Percentiles rank a stretch among this genome's conserved stretches.
phyloP scores from a whole-genome alignment of 2,888 invertebrate species.

The Stenolophus ochropezus region DNA sequence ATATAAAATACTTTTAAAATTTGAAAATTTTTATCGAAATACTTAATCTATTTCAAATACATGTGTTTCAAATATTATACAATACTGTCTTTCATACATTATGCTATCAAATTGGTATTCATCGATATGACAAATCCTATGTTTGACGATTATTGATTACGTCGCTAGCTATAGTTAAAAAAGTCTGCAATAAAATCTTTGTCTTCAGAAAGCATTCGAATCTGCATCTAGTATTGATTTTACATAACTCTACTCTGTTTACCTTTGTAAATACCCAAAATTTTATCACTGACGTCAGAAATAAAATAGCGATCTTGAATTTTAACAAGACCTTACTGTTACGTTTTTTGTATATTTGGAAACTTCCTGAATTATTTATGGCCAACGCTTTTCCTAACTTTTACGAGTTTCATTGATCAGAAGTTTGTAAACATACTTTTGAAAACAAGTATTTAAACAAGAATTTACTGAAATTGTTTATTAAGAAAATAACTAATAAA shows the following conservation, averaged over 20 bases:
- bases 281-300: constrained; percentile 26
- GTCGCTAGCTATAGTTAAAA: no score
- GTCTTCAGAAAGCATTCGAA: neutral
- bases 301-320: neutral
- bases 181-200: neutral
- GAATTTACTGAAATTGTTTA: neutral
- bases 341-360: neutral
- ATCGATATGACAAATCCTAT: no score
- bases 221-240: neutral
- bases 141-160: no score
- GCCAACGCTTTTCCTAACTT: neutral
- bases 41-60: no score
- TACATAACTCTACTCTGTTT: constrained; percentile 3
- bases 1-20: no score
- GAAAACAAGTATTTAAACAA: neutral
- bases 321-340: neutral
- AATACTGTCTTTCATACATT: no score
- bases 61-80: no score
- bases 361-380: constrained; percentile 12
- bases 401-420: neutral
- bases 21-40: no score
- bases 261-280: constrained; percentile 8
- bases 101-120: no score
- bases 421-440: neutral
- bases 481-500: no score